phyloP scores from a whole-genome alignment of 92 coral and sea anemone species.

The Isaurus tuberculatus region DNA sequence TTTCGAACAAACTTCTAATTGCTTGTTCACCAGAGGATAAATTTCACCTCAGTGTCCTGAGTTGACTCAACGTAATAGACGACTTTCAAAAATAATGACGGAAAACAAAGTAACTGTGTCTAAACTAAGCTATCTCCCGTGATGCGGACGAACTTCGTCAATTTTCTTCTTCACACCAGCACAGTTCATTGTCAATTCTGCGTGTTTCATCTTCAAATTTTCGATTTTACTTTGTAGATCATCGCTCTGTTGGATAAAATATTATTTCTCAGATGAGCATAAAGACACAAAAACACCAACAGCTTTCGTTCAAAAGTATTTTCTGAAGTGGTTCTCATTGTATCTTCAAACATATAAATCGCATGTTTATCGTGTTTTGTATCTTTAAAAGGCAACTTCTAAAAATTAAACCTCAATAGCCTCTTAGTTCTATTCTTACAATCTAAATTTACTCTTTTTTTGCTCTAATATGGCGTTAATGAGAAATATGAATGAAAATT shows the following conservation, averaged over 20 bases:
- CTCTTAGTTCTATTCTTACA: too few relatives aligned
- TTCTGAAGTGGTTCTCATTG: too few relatives aligned
- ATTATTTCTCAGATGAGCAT: background rate
- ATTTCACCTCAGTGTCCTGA: background rate
- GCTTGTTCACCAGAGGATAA: background rate
- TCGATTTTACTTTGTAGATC: conserved; percentile 81
- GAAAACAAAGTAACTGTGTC: background rate
- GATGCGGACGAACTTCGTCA: conserved; percentile 83
- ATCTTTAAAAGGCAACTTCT: too few relatives aligned
- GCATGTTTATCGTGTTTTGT: too few relatives aligned
- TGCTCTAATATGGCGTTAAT: too few relatives aligned
- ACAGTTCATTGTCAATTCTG: conserved; percentile 97
- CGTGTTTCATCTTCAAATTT: conserved; percentile 89
- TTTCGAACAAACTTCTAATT: conserved; percentile 17
- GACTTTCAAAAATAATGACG: background rate
- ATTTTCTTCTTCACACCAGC: conserved; percentile 93
- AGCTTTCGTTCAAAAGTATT: too few relatives aligned
- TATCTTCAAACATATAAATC: too few relatives aligned
- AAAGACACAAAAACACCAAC: too few relatives aligned
- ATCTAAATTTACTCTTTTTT: too few relatives aligned
- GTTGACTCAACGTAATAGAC: background rate
- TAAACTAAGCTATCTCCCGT: conserved; percentile 18
- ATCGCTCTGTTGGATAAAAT: conserved; percentile 73
- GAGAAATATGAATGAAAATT: too few relatives aligned
- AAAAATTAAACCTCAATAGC: too few relatives aligned